Percentiles rank a stretch among this genome's conserved stretches.
Conservation (phyloP, 2,888 invertebrate genomes). For the Glyphotaelius pellucidus region DNA sequence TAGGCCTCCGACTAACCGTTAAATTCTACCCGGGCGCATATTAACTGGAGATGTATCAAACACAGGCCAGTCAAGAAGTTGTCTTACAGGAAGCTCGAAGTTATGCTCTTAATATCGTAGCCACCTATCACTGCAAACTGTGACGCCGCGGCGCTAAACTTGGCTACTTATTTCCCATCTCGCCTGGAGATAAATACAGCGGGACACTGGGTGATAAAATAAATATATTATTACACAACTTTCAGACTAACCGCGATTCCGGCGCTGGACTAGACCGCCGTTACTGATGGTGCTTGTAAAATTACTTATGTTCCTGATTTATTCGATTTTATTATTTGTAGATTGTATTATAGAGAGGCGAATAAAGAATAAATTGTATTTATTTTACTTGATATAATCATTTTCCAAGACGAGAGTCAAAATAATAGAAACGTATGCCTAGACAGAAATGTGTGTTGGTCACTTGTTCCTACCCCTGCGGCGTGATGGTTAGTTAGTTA, state of each 20-base stretch:
- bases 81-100: conserved; percentile 59
- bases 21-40: conserved; percentile 39
- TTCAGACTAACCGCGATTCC: conserved; percentile 28
- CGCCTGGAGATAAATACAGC: conserved; percentile 45
- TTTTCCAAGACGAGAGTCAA: no score
- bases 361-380: no score
- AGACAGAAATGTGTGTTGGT: no score
- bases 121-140: conserved; percentile 65
- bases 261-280: neutral
- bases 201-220: conserved; percentile 46
- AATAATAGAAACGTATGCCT: no score
- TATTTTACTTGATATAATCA: no score
- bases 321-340: neutral
- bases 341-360: no score
- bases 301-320: neutral
- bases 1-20: conserved; percentile 19
- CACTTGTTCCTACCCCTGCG: no score
- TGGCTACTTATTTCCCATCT: conserved; percentile 58
- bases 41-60: conserved; percentile 44
- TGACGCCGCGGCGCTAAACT: conserved; percentile 58
- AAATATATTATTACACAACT: conserved; percentile 38
- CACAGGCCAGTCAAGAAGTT: conserved; percentile 44
- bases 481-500: no score
- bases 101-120: conserved; percentile 63
- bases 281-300: neutral